These are phyloP conservation scores for Diachasma alloeum DNA, from an alignment of 1,140 invertebrate genomes.

Conservation along the genomic window DNA sequence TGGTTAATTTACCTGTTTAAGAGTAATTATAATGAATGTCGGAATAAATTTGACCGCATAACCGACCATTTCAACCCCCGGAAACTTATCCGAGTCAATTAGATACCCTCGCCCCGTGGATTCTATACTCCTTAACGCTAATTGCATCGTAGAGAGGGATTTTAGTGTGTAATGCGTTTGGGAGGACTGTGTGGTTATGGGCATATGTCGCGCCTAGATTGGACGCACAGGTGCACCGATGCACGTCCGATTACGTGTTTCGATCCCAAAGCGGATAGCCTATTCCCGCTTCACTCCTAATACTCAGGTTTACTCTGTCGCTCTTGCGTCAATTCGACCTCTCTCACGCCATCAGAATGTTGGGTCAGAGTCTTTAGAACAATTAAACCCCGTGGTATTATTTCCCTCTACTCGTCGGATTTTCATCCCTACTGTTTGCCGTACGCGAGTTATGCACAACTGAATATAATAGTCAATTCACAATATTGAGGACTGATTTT, in stretches of 20 bases:
- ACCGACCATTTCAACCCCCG: background rate
- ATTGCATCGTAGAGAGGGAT: conserved; percentile 14
- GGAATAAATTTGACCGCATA: background rate
- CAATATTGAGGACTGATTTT: no score
- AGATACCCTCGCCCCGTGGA: background rate
- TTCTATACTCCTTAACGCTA: conserved; percentile 18
- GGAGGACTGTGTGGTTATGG: conserved; percentile 1
- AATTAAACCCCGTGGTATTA: conserved; percentile 17
- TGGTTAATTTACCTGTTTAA: no score
- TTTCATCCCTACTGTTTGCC: background rate
- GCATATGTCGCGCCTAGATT: conserved; percentile 29
- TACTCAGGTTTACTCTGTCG: background rate
- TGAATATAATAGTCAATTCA: no score
- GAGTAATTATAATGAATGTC: background rate
- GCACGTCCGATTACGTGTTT: conserved; percentile 27
- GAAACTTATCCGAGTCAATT: background rate
- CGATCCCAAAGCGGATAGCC: conserved; percentile 21
- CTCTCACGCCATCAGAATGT: conserved; percentile 9
- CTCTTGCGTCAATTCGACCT: background rate
- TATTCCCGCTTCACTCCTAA: background rate
- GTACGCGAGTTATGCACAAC: no score
- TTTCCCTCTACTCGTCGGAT: conserved; percentile 8
- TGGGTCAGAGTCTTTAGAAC: conserved; percentile 22
- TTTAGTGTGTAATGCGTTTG: background rate
- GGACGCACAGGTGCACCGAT: conserved; percentile 27